These are phyloP conservation scores for Callospermophilus lateralis DNA, from an alignment of 2,113 vertebrate genomes.

Conservation along the genomic window DNA sequence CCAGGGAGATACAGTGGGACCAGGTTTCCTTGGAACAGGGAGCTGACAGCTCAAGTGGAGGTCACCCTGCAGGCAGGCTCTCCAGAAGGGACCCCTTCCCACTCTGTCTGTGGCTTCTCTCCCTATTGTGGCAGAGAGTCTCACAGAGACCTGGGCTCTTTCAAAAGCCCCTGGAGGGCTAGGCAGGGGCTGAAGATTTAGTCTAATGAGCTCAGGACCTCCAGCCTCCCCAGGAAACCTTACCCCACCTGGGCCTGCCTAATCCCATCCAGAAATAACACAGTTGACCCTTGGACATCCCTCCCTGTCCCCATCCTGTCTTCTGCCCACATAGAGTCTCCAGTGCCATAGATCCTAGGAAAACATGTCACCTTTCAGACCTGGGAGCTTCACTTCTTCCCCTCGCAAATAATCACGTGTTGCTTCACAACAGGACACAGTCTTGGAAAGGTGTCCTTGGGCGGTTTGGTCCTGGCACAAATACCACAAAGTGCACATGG, in stretches of 20 bases:
- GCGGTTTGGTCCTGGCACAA: no score
- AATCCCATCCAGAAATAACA: neutral
- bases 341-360: neutral
- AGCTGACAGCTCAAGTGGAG: neutral
- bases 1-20: neutral
- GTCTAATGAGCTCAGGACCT: neutral
- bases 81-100: neutral
- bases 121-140: neutral
- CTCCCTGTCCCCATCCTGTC: neutral
- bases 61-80: neutral
- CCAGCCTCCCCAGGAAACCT: neutral
- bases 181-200: neutral
- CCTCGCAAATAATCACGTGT: neutral
- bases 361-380: neutral
- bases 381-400: neutral
- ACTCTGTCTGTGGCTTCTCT: neutral
- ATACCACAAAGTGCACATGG: neutral
- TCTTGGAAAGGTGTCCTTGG: neutral
- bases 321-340: neutral
- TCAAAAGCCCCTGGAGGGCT: neutral
- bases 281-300: neutral
- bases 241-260: neutral
- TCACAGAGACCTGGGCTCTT: neutral
- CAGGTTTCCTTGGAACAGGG: neutral
- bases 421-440: neutral